phyloP scores from a whole-genome alignment of 1,140 invertebrate species.

The Drosophila persimilis region DNA sequence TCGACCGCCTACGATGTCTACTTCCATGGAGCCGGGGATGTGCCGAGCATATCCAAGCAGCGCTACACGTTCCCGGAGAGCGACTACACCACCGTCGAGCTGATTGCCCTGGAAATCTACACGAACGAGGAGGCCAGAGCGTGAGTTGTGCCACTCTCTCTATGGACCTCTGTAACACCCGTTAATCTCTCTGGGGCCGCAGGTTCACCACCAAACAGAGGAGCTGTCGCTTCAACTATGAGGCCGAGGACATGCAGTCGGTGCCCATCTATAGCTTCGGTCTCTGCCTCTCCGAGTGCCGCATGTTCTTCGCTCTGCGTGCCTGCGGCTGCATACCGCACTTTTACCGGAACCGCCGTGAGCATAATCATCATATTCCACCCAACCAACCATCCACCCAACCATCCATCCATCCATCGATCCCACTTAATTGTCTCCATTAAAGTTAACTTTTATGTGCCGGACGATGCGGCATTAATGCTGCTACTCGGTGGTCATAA shows the following conservation, averaged over 20 bases:
- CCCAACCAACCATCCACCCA: slow-evolving; percentile 45
- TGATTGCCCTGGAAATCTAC: slow-evolving; percentile 82
- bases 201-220: slow-evolving; percentile 86
- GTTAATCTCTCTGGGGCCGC: background rate
- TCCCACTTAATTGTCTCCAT: slow-evolving; percentile 68
- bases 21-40: slow-evolving; percentile 85
- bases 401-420: slow-evolving; percentile 41
- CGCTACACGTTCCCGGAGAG: slow-evolving; percentile 83
- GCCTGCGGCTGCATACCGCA: slow-evolving; percentile 87
- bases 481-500: slow-evolving; percentile 50
- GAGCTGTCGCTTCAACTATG: slow-evolving; percentile 86
- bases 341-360: slow-evolving; percentile 83
- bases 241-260: slow-evolving; percentile 85
- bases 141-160: slow-evolving; percentile 44
- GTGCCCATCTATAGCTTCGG: slow-evolving; percentile 87
- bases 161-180: no score
- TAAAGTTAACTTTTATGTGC: slow-evolving; percentile 74
- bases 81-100: slow-evolving; percentile 80
- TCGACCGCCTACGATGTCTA: slow-evolving; percentile 86
- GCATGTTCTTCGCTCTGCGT: slow-evolving; percentile 84
- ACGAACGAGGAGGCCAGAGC: slow-evolving; percentile 76
- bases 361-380: slow-evolving; percentile 63
- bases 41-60: slow-evolving; percentile 85
- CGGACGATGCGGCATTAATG: slow-evolving; percentile 38
- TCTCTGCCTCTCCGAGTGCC: slow-evolving; percentile 87